phyloP scores from a whole-genome alignment of 2,113 vertebrate genomes.

The Sus scrofa region DNA sequence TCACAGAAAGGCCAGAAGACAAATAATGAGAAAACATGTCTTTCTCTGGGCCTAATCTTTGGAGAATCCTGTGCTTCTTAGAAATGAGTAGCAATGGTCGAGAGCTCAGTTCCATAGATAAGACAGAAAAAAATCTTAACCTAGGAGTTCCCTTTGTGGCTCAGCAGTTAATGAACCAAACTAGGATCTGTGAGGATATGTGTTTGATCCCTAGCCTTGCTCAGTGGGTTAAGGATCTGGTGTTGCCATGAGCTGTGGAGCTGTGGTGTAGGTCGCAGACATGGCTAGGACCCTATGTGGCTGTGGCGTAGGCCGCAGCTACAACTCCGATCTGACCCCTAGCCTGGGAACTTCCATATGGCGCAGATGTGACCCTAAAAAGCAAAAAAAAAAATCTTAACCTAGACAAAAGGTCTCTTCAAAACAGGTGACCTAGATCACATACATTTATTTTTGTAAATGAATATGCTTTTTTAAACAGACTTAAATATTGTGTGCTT shows the following conservation, averaged over 20 bases:
- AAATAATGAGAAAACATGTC: background rate
- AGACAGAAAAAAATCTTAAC: background rate
- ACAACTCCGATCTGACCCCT: no score
- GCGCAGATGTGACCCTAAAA: no score
- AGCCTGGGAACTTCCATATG: no score
- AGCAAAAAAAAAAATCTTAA: background rate
- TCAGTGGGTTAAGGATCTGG: no score
- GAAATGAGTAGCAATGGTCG: background rate
- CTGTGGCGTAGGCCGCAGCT: no score
- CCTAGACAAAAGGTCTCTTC: background rate
- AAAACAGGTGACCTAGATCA: background rate
- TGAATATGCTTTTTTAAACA: background rate
- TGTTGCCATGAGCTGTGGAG: no score
- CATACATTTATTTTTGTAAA: slow-evolving; percentile 7
- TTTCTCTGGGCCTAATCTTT: background rate
- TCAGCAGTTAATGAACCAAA: no score
- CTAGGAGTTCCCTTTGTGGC: background rate
- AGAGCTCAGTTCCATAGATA: background rate
- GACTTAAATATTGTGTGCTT: background rate
- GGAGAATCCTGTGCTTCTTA: background rate
- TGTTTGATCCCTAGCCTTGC: no score
- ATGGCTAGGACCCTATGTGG: no score
- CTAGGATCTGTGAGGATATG: no score
- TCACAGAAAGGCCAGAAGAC: background rate
- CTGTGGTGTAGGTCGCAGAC: no score